Conservation (phyloP, 2,113 vertebrate genomes). For the Crotalus tigris region DNA sequence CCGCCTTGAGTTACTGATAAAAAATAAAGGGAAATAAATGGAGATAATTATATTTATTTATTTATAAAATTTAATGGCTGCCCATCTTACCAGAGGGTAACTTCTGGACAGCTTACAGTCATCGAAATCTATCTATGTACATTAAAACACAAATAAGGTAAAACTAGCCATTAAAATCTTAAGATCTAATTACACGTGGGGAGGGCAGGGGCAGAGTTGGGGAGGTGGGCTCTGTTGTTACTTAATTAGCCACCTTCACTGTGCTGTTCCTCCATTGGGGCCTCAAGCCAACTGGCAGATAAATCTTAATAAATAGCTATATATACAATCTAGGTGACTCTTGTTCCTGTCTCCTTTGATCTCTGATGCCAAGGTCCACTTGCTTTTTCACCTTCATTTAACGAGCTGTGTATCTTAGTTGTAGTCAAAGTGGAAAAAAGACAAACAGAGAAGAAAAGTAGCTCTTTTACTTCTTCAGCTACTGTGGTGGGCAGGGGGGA, state of each 20-base stretch:
- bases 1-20: too few species aligned
- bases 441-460: background rate
- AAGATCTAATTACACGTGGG: too few species aligned
- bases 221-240: too few species aligned
- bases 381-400: background rate
- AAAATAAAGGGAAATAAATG: too few species aligned
- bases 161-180: too few species aligned
- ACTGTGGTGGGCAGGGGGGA: background rate
- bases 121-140: too few species aligned
- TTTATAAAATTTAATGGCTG: too few species aligned
- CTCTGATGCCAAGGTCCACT: background rate
- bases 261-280: background rate
- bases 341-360: background rate
- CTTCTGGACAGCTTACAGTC: too few species aligned
- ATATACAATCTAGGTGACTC: background rate
- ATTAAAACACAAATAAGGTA: too few species aligned
- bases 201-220: too few species aligned
- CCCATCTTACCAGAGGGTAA: too few species aligned
- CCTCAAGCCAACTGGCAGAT: background rate
- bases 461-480: background rate
- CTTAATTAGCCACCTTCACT: background rate
- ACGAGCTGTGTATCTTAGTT: background rate
- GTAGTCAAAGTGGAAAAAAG: background rate
- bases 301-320: background rate
- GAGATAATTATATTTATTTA: too few species aligned